A percentile compares a stretch with the other conserved stretches of the same genome.
Conservation (phyloP, 1,140 invertebrate species). For the Atta texana region DNA sequence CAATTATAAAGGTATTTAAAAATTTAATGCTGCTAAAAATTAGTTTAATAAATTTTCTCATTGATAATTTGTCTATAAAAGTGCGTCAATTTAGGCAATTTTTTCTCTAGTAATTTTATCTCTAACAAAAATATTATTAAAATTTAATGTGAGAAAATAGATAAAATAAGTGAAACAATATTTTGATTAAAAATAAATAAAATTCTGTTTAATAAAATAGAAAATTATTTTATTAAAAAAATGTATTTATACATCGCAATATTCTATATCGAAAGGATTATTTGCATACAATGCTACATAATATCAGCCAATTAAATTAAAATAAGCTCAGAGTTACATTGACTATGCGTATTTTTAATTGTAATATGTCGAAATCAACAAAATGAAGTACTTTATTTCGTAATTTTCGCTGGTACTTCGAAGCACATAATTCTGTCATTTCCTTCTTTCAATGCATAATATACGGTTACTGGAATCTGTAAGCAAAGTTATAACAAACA, state of each 20-base stretch:
- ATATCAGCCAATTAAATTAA: constrained; percentile 40
- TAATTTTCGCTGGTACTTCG: constrained; percentile 89
- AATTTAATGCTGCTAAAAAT: neutral
- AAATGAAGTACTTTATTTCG: constrained; percentile 38
- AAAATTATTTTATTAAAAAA: constrained; percentile 32
- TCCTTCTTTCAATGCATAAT: constrained; percentile 87
- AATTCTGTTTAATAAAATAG: neutral
- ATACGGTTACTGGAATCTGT: constrained; percentile 87
- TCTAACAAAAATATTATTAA: neutral
- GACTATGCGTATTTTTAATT: constrained; percentile 28
- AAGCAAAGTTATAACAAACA: constrained; percentile 68
- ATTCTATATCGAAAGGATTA: neutral
- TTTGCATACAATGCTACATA: neutral
- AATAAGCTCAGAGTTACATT: neutral
- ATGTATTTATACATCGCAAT: neutral
- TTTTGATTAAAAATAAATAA: neutral
- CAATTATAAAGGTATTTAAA: neutral
- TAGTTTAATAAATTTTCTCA: too few species aligned
- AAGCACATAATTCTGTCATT: constrained; percentile 87
- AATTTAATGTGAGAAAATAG: neutral
- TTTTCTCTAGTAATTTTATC: neutral
- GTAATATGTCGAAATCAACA: neutral
- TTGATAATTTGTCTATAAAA: too few species aligned
- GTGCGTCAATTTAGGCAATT: neutral
- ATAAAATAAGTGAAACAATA: neutral